phyloP scores from a whole-genome alignment of 2,888 invertebrate species.

The Bibio marci region DNA sequence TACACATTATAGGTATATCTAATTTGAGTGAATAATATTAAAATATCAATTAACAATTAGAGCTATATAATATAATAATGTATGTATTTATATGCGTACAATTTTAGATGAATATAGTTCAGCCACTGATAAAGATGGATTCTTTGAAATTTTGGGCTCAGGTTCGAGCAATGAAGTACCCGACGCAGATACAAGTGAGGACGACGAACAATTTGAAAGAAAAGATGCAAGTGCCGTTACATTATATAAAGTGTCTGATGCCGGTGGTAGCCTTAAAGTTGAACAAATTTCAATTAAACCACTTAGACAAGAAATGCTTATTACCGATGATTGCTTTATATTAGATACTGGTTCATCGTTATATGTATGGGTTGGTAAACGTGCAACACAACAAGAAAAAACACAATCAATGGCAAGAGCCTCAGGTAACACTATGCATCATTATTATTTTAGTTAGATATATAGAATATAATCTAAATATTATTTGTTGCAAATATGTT shows the following conservation, averaged over 20 bases:
- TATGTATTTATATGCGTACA: no score
- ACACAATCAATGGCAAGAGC: constrained; percentile 57
- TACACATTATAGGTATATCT: constrained; percentile 2
- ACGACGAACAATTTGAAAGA: constrained; percentile 56
- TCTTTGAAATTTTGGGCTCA: constrained; percentile 67
- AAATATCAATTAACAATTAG: not conserved
- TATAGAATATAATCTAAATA: not conserved
- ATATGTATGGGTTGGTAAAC: constrained; percentile 72
- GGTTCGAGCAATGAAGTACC: constrained; percentile 50
- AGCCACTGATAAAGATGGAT: constrained; percentile 45
- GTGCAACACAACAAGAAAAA: constrained; percentile 55
- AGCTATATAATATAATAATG: constrained; percentile 1
- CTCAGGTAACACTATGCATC: constrained; percentile 30
- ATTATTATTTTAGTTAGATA: no score
- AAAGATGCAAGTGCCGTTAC: constrained; percentile 44
- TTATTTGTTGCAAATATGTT: not conserved
- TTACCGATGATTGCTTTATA: constrained; percentile 62
- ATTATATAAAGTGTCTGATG: constrained; percentile 54
- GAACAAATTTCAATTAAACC: constrained; percentile 54
- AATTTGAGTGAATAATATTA: not conserved
- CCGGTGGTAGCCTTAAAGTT: constrained; percentile 43
- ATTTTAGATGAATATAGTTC: constrained; percentile 42
- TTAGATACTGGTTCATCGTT: constrained; percentile 65
- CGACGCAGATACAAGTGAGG: constrained; percentile 53
- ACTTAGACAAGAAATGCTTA: constrained; percentile 41